Conservation (phyloP, 2,113 vertebrate species). For the Marmota flaviventris region DNA sequence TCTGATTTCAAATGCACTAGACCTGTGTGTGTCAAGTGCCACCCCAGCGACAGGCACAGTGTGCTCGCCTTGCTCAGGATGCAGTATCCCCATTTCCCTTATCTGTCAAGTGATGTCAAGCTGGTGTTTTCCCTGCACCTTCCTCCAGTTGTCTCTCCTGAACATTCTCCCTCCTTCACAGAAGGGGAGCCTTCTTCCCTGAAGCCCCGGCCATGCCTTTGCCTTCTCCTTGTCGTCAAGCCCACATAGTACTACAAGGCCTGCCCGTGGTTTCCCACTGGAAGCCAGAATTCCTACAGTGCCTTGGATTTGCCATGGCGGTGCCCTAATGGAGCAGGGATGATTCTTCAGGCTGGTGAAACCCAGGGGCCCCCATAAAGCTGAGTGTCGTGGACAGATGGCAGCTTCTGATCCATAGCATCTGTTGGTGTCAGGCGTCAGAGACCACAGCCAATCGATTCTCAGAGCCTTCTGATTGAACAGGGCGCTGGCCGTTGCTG, state of each 20-base stretch:
- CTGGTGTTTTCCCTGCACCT: neutral
- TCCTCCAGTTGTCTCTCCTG: neutral
- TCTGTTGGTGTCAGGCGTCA: slow-evolving; percentile 40
- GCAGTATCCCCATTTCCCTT: neutral
- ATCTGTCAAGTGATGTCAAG: neutral
- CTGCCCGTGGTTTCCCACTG: neutral
- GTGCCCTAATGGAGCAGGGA: neutral
- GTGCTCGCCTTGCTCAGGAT: neutral
- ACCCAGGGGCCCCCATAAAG: neutral
- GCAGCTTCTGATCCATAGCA: slow-evolving; percentile 54
- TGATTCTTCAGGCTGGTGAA: neutral
- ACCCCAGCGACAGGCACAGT: neutral
- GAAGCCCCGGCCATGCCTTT: neutral
- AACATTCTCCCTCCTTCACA: neutral
- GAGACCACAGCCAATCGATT: slow-evolving; percentile 62
- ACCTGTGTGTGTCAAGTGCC: neutral
- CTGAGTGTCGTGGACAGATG: slow-evolving; percentile 73
- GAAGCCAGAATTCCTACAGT: slow-evolving; percentile 40
- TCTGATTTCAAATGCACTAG: neutral
- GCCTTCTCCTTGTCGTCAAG: neutral
- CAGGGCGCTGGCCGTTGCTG: neutral
- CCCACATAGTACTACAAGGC: neutral
- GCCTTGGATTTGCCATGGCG: slow-evolving; percentile 24
- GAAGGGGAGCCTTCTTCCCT: neutral
- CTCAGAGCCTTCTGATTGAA: slow-evolving; percentile 26